Percentiles rank a stretch among this genome's conserved stretches.
These are phyloP conservation scores for Mormyrus proboscirostris DNA, from an alignment of 2,797 vertebrate genomes.

Conservation along the genomic window DNA sequence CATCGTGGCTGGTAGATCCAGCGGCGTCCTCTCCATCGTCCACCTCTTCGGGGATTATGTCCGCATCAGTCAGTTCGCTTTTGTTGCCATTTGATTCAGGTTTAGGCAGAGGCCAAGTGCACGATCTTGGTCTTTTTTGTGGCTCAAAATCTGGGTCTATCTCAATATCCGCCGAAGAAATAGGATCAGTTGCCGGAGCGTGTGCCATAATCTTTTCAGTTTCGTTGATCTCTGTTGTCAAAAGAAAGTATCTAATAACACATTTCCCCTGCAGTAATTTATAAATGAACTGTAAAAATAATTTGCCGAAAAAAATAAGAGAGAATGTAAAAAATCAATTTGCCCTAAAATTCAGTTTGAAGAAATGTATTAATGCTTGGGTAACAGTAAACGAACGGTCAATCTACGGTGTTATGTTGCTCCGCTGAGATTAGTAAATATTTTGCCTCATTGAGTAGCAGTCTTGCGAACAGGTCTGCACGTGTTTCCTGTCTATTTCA, in stretches of 20 bases:
- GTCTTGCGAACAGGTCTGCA: constrained; percentile 9
- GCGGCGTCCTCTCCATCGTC: constrained; percentile 65
- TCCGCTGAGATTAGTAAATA: constrained; percentile 3
- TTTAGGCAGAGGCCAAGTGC: constrained; percentile 93
- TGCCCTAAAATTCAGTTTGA: background rate
- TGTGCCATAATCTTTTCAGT: constrained; percentile 71
- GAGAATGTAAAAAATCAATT: background rate
- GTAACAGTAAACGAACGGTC: background rate
- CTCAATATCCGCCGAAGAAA: constrained; percentile 68
- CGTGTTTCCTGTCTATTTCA: background rate
- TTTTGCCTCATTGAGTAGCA: constrained; percentile 5
- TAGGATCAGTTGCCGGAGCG: constrained; percentile 56
- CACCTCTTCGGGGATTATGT: constrained; percentile 88
- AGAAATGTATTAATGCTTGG: background rate
- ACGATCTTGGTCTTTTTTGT: constrained; percentile 89
- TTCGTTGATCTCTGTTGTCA: constrained; percentile 18
- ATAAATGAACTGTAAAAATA: background rate
- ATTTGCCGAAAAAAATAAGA: background rate
- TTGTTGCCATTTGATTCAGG: constrained; percentile 78
- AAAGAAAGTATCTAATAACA: background rate
- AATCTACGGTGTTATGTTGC: background rate
- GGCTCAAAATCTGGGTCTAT: constrained; percentile 96
- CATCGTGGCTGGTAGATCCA: constrained; percentile 40
- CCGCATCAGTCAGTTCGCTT: constrained; percentile 68
- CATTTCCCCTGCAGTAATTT: background rate